Evolutionary conservation across 2,113 vertebrate species (phyloP).

Genomic region (Triplophysa siluroides): DNA sequence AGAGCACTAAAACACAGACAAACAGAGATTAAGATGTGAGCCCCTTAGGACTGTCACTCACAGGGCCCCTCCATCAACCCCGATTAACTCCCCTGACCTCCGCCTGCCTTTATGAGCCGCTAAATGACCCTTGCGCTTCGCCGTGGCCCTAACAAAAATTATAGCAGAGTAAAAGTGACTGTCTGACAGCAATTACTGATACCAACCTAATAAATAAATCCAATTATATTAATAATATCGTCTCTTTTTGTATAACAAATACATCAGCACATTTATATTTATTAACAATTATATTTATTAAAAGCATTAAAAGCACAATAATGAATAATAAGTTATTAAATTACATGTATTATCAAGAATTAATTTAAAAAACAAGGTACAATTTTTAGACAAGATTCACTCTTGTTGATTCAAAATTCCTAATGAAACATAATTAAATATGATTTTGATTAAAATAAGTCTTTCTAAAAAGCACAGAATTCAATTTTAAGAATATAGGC

Average conservation of each 20-base stretch:
- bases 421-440: no score
- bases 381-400: no score
- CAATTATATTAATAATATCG: neutral
- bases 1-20: constrained; percentile 78
- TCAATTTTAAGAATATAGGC: no score
- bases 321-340: no score
- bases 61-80: constrained; percentile 72
- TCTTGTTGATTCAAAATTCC: no score
- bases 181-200: neutral
- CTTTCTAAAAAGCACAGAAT: neutral
- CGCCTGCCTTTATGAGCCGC: constrained; percentile 62
- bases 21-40: constrained; percentile 82
- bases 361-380: no score
- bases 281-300: no score
- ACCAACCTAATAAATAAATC: neutral
- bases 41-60: constrained; percentile 74
- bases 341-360: no score
- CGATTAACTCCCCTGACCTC: constrained; percentile 75
- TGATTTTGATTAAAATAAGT: no score
- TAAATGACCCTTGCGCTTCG: constrained; percentile 34
- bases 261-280: neutral
- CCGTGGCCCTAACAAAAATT: neutral
- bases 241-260: neutral
- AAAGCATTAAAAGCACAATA: no score
- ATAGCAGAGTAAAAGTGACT: neutral